Evolutionary conservation across 2,113 vertebrate species (phyloP).

Genomic region (Microcebus murinus): DNA sequence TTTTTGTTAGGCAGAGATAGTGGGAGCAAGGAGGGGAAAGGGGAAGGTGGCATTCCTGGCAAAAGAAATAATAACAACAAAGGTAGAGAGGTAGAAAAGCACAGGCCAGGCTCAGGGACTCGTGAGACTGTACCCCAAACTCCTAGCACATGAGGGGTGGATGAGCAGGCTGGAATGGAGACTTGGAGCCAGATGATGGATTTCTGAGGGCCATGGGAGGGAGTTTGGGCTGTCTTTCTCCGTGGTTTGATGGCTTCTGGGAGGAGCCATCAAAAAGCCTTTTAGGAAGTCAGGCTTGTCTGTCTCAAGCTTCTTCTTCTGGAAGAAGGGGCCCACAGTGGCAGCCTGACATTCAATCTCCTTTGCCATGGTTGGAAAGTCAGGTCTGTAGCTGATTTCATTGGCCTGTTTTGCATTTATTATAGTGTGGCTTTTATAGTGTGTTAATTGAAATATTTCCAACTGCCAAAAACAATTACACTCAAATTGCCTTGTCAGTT

Average conservation of each 20-base stretch:
- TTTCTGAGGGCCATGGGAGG: not conserved
- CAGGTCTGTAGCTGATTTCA: constrained; percentile 77
- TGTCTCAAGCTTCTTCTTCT: constrained; percentile 63
- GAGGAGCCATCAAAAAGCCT: constrained; percentile 67
- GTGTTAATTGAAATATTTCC: constrained; percentile 84
- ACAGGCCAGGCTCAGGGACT: not conserved
- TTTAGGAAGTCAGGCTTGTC: constrained; percentile 72
- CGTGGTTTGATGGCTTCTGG: constrained; percentile 59
- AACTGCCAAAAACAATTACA: constrained; percentile 82
- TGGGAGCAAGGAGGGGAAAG: not conserved
- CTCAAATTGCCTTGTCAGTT: constrained; percentile 80
- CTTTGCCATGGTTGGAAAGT: constrained; percentile 69
- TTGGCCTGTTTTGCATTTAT: constrained; percentile 82
- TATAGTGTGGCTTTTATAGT: constrained; percentile 82
- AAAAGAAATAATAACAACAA: not conserved
- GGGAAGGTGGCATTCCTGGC: not conserved
- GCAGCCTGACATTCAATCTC: constrained; percentile 76
- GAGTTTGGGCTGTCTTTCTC: constrained; percentile 47
- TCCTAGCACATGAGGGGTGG: not conserved
- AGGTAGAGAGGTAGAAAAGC: not conserved
- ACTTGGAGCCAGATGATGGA: not conserved
- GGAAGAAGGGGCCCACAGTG: constrained; percentile 72
- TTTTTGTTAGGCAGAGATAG: constrained; percentile 1
- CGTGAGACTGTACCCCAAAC: not conserved
- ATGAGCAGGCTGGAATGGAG: not conserved